Conservation (phyloP, 1,140 invertebrate species). For the Heliconius hermathena region DNA sequence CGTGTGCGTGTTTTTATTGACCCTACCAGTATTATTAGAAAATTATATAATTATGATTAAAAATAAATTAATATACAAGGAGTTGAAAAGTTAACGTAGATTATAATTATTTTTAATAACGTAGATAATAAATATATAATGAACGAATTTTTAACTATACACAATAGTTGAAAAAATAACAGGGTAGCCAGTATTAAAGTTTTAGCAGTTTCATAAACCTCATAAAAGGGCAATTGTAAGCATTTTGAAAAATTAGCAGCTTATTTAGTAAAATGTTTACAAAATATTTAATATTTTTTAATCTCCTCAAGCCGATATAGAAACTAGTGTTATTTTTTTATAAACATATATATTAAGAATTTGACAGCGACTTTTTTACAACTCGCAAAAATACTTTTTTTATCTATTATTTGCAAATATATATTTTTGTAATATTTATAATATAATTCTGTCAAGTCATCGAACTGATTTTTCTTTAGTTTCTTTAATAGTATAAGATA, state of each 20-base stretch:
- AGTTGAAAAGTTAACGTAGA: neutral
- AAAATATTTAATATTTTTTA: slow-evolving; percentile 2
- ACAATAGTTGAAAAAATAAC: neutral
- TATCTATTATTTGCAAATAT: neutral
- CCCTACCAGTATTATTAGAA: slow-evolving; percentile 36
- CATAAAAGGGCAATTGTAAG: neutral
- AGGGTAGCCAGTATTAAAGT: neutral
- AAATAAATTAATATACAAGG: neutral
- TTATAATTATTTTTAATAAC: neutral
- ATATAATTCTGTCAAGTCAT: too few relatives aligned
- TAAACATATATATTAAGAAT: neutral
- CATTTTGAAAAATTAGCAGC: neutral
- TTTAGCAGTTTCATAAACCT: neutral
- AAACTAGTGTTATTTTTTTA: neutral
- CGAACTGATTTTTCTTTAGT: too few relatives aligned
- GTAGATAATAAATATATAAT: slow-evolving; percentile 1
- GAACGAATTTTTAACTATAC: neutral
- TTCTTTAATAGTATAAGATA: too few relatives aligned
- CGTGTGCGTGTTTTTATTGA: slow-evolving; percentile 58
- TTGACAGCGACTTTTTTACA: neutral
- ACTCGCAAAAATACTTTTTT: neutral
- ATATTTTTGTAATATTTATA: neutral
- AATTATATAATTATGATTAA: neutral
- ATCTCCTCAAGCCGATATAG: neutral
- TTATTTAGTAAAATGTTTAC: neutral